Conservation (phyloP, 2,113 vertebrate species). For the Melanerpes formicivorus region DNA sequence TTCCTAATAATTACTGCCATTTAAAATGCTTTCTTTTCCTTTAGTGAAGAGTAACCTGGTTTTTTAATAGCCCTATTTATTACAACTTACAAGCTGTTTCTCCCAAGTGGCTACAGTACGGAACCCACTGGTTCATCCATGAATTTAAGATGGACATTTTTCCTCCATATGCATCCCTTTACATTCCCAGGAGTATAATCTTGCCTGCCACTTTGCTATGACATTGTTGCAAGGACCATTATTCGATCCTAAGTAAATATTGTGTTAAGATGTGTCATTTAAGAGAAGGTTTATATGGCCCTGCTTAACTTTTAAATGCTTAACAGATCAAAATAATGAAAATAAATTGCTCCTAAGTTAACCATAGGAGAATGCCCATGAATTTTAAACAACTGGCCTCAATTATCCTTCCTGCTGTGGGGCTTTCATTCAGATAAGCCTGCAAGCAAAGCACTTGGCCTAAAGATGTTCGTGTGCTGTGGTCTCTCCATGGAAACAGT, state of each 20-base stretch:
- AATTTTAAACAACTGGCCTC: constrained; percentile 59
- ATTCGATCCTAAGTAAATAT: neutral
- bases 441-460: constrained; percentile 56
- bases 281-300: neutral
- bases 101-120: neutral
- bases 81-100: neutral
- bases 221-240: neutral
- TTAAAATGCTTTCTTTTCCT: neutral
- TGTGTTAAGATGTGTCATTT: neutral
- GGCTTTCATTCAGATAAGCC: constrained; percentile 58
- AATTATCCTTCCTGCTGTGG: constrained; percentile 38
- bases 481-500: constrained; percentile 70
- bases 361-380: constrained; percentile 5
- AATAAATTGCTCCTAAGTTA: constrained; percentile 14
- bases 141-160: neutral
- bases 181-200: neutral
- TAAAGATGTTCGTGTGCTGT: constrained; percentile 60
- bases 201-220: neutral
- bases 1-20: neutral
- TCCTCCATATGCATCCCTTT: neutral
- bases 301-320: constrained; percentile 29
- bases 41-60: constrained; percentile 8
- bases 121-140: neutral
- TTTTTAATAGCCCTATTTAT: constrained; percentile 15
- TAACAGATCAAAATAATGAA: constrained; percentile 50